Evolutionary conservation across 2,888 invertebrate species (phyloP).

Genomic region (Drosophila mercatorum): DNA sequence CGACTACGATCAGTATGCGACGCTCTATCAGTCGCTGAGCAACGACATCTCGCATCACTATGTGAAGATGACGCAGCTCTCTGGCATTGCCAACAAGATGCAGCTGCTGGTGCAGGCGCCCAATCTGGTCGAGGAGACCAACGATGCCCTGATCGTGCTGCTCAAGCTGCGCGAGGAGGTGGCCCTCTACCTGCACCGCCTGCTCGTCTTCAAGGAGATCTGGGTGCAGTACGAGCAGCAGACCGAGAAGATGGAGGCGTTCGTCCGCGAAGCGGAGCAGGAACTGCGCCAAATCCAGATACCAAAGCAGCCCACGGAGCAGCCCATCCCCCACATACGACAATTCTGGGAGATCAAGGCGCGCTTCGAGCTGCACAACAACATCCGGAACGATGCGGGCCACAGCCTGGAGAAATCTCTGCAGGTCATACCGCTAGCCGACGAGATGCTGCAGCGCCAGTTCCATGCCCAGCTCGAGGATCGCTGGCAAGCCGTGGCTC

Average conservation of each 20-base stretch:
- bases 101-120: constrained; percentile 91
- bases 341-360: constrained; percentile 96
- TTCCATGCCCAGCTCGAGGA: constrained; percentile 91
- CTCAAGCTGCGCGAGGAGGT: constrained; percentile 91
- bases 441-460: constrained; percentile 92
- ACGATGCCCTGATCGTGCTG: constrained; percentile 89
- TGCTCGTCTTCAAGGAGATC: constrained; percentile 91
- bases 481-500: constrained; percentile 89
- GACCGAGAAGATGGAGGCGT: constrained; percentile 90
- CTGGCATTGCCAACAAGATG: constrained; percentile 90
- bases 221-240: constrained; percentile 91
- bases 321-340: constrained; percentile 89
- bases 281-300: constrained; percentile 88
- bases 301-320: constrained; percentile 86
- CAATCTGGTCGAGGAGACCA: constrained; percentile 90
- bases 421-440: constrained; percentile 92
- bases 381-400: constrained; percentile 90
- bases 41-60: constrained; percentile 92
- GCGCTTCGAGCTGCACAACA: constrained; percentile 93
- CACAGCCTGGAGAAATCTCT: constrained; percentile 91
- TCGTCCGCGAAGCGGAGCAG: constrained; percentile 90
- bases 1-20: constrained; percentile 93
- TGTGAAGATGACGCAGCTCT: constrained; percentile 90
- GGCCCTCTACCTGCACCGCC: constrained; percentile 89
- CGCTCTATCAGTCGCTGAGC: constrained; percentile 91